phyloP scores from a whole-genome alignment of 2,888 invertebrate species.

The Dynastes hyllus region DNA sequence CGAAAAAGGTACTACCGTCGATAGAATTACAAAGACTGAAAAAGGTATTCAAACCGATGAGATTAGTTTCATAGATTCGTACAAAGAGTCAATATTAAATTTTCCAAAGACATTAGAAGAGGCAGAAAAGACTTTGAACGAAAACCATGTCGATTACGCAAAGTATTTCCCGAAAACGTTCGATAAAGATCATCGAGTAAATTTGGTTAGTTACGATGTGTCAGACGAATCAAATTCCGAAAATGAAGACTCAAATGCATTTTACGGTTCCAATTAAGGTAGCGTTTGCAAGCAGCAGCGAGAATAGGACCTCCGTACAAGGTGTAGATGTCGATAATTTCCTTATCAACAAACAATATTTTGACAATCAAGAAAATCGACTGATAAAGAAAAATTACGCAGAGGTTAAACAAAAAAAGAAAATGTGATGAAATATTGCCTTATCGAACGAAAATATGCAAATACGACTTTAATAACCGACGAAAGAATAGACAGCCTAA shows the following conservation, averaged over 20 bases:
- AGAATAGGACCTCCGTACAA: neutral
- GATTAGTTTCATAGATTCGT: conserved; percentile 22
- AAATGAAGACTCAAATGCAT: neutral
- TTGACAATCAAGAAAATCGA: conserved; percentile 64
- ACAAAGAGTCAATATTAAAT: conserved; percentile 34
- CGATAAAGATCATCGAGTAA: conserved; percentile 2
- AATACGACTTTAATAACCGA: conserved; percentile 63
- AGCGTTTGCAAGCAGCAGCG: neutral
- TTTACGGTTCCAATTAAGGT: neutral
- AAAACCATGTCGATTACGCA: conserved; percentile 37
- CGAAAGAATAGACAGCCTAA: conserved; percentile 70
- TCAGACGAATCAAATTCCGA: conserved; percentile 62
- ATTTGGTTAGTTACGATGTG: conserved; percentile 66
- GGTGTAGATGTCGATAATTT: conserved; percentile 48
- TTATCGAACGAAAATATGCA: conserved; percentile 63
- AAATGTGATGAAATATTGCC: conserved; percentile 60
- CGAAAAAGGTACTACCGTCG: conserved; percentile 71
- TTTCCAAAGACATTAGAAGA: conserved; percentile 46
- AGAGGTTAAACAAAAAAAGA: conserved; percentile 65
- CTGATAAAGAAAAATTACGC: conserved; percentile 67
- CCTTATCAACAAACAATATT: conserved; percentile 57
- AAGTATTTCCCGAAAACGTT: conserved; percentile 2
- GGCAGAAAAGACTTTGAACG: conserved; percentile 54
- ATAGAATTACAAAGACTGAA: conserved; percentile 65
- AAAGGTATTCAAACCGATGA: conserved; percentile 67